These are phyloP conservation scores for Agrypnia vestita DNA, from an alignment of 1,140 invertebrate genomes.

Conservation along the genomic window DNA sequence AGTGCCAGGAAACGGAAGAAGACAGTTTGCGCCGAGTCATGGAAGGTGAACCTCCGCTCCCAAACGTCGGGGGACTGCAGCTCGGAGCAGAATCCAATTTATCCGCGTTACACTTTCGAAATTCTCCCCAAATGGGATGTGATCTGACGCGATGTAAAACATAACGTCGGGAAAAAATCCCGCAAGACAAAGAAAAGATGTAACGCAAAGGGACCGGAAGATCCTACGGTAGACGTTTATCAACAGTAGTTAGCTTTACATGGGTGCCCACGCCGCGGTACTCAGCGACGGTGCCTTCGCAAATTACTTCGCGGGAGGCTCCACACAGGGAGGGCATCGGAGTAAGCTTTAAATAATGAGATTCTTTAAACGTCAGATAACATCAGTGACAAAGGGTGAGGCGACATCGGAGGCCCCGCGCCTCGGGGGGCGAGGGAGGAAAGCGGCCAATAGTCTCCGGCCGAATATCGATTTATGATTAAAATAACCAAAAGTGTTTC, in stretches of 20 bases:
- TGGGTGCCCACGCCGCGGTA: slow-evolving; percentile 48
- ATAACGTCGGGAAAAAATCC: slow-evolving; percentile 33
- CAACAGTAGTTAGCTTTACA: slow-evolving; percentile 56
- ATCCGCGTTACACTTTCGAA: slow-evolving; percentile 54
- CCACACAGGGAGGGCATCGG: slow-evolving; percentile 40
- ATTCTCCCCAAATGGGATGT: slow-evolving; percentile 58
- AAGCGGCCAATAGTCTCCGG: neutral
- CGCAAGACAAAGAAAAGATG: slow-evolving; percentile 37
- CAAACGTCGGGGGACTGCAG: slow-evolving; percentile 57
- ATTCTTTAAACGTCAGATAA: slow-evolving; percentile 60
- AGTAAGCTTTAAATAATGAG: slow-evolving; percentile 61
- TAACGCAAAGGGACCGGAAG: slow-evolving; percentile 43
- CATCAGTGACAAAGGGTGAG: slow-evolving; percentile 58
- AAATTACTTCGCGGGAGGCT: slow-evolving; percentile 48
- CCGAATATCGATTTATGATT: neutral
- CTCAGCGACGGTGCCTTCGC: slow-evolving; percentile 42
- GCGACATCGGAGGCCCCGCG: neutral
- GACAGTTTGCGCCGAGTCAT: slow-evolving; percentile 57
- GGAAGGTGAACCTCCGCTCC: slow-evolving; percentile 47
- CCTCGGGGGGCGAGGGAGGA: neutral
- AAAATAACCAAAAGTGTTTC: neutral
- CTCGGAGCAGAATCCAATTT: slow-evolving; percentile 60
- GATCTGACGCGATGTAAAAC: slow-evolving; percentile 57
- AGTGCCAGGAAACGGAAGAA: slow-evolving; percentile 36
- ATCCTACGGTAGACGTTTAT: slow-evolving; percentile 51